Conservation (phyloP, 2,113 vertebrate species). For the Platichthys flesus region DNA sequence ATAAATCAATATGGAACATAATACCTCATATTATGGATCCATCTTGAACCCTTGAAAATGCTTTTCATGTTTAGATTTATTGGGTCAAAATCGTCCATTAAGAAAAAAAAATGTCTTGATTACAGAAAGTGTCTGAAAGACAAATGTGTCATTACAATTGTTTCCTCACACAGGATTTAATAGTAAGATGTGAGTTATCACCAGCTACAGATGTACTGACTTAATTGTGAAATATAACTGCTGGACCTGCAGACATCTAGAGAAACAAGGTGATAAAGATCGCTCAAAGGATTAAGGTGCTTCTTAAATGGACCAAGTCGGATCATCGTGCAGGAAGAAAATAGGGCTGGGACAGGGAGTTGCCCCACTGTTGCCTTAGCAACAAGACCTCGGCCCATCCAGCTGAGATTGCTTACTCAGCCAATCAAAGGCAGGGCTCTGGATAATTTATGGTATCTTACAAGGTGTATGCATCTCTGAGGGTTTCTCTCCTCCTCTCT, state of each 20-base stretch:
- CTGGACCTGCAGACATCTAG: not conserved
- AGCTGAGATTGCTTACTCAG: slow-evolving; percentile 69
- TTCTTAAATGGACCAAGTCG: slow-evolving; percentile 13
- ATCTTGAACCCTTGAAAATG: too few relatives aligned
- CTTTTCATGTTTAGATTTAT: too few relatives aligned
- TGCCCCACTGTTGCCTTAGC: slow-evolving; percentile 79
- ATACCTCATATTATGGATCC: too few relatives aligned
- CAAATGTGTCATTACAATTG: not conserved
- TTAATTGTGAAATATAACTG: not conserved
- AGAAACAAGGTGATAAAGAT: too few relatives aligned
- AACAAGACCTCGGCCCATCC: slow-evolving; percentile 81
- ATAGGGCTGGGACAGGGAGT: slow-evolving; percentile 67
- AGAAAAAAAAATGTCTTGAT: too few relatives aligned
- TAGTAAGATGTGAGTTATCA: not conserved
- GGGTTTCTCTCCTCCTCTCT: slow-evolving; percentile 12
- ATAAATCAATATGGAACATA: too few relatives aligned
- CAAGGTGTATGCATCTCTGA: slow-evolving; percentile 44
- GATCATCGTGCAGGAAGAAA: slow-evolving; percentile 24
- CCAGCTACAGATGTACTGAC: not conserved
- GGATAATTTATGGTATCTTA: slow-evolving; percentile 80
- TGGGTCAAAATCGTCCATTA: too few relatives aligned
- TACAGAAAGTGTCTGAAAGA: too few relatives aligned
- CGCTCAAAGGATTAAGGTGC: slow-evolving; percentile 9
- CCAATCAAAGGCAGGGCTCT: slow-evolving; percentile 71
- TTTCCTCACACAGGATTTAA: not conserved